These are phyloP conservation scores for Masticophis lateralis DNA, from an alignment of 2,797 vertebrate species.

Conservation along the genomic window DNA sequence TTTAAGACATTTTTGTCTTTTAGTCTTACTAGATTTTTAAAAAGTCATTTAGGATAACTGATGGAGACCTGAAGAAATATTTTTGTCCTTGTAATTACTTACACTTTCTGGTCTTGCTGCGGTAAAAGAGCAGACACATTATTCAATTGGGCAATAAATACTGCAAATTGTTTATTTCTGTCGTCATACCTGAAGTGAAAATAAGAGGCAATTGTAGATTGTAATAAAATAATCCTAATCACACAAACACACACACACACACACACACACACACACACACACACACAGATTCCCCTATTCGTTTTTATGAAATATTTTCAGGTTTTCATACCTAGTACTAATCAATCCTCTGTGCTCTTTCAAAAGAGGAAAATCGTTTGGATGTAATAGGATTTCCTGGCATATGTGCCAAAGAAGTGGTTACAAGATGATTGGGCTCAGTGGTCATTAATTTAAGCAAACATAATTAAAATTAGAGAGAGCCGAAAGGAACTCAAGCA, in stretches of 20 bases:
- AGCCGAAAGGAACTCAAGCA: neutral
- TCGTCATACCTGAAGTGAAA: constrained; percentile 78
- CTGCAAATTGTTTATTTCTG: constrained; percentile 85
- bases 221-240: neutral
- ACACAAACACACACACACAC: neutral
- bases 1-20: neutral
- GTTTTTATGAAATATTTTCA: neutral
- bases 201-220: constrained; percentile 26
- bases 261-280: neutral
- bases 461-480: neutral
- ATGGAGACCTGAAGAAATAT: neutral
- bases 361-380: neutral
- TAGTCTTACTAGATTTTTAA: neutral
- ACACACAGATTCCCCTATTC: neutral
- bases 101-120: constrained; percentile 85
- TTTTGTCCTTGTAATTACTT: constrained; percentile 52
- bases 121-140: constrained; percentile 80
- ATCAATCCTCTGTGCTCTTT: neutral
- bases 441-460: neutral
- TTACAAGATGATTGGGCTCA: neutral
- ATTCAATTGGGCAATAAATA: constrained; percentile 84
- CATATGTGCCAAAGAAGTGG: neutral
- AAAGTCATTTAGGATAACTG: neutral
- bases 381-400: neutral
- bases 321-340: neutral